A percentile compares a stretch with the other conserved stretches of the same genome.
Conservation (phyloP, 2,797 vertebrate species). For the Huso huso region DNA sequence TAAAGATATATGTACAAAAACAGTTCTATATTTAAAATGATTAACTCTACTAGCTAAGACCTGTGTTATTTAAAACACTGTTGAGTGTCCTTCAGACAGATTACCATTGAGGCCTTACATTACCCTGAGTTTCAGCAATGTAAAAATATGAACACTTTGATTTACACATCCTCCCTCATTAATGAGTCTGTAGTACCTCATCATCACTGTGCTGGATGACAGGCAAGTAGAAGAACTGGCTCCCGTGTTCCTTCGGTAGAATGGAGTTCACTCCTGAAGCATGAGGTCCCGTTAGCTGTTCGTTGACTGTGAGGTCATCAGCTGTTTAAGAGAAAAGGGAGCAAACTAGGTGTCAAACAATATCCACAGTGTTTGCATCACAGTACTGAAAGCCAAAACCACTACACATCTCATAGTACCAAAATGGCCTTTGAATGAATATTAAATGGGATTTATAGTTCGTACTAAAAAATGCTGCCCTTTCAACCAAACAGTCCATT, state of each 20-base stretch:
- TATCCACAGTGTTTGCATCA: no score
- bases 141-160: no score
- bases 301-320: conserved; percentile 86
- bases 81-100: no score
- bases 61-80: no score
- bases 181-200: conserved; percentile 65
- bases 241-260: conserved; percentile 94
- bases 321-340: conserved; percentile 47
- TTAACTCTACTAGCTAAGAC: no score
- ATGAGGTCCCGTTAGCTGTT: conserved; percentile 82
- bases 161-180: no score
- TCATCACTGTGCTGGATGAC: conserved; percentile 89
- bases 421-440: background rate
- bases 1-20: background rate
- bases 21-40: background rate
- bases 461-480: no score
- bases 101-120: no score
- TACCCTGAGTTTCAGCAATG: no score
- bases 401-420: no score
- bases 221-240: conserved; percentile 93
- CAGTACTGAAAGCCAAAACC: background rate
- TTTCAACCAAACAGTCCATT: no score
- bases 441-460: background rate
- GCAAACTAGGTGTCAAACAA: background rate
- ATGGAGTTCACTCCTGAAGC: conserved; percentile 92